Percentiles rank a stretch among this genome's conserved stretches.
Evolutionary conservation across 1,140 invertebrate species (phyloP).

Genomic region (Trypoxylus dichotomus): DNA sequence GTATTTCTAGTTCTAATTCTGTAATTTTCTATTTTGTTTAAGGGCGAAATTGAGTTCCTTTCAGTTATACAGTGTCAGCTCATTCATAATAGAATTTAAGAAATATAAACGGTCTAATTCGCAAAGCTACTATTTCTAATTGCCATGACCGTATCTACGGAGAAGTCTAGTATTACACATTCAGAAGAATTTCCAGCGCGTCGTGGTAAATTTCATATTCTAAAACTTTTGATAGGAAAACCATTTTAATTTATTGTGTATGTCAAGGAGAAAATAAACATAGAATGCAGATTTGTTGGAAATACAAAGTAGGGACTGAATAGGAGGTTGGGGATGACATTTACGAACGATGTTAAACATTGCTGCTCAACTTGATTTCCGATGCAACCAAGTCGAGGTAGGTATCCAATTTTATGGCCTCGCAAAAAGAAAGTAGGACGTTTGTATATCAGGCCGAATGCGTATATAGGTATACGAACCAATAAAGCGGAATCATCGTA

Average conservation of each 20-base stretch:
- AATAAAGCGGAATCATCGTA: slow-evolving; percentile 23
- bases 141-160: too few species aligned
- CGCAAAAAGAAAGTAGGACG: not conserved
- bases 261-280: not conserved
- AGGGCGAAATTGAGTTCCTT: too few species aligned
- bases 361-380: not conserved
- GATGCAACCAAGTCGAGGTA: not conserved
- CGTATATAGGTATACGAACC: not conserved
- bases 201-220: too few species aligned
- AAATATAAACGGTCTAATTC: too few species aligned
- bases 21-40: too few species aligned
- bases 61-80: too few species aligned
- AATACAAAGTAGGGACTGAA: not conserved
- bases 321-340: not conserved
- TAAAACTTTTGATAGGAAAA: too few species aligned
- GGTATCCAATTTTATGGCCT: slow-evolving; percentile 9
- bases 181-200: too few species aligned
- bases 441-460: slow-evolving; percentile 13
- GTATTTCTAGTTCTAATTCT: too few species aligned
- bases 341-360: not conserved
- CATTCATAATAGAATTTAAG: too few species aligned
- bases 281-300: not conserved
- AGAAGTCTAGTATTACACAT: too few species aligned
- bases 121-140: too few species aligned
- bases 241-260: not conserved